Base-by-base conservation (phyloP, 2,113 vertebrate genomes). In the Perca flavescens region DNA sequence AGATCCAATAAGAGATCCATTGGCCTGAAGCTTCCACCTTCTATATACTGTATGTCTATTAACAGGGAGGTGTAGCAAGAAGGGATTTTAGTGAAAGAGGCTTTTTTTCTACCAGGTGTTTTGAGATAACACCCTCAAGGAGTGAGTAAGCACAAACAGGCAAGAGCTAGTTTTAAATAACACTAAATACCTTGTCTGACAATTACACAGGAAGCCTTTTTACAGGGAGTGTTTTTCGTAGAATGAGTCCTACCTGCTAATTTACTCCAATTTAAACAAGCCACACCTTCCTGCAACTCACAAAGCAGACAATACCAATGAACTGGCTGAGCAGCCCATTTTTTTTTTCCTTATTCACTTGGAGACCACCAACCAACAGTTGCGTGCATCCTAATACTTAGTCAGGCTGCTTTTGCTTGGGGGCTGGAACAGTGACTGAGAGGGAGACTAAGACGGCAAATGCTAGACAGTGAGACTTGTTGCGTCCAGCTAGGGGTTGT, bases 401-500 rank as follows among this genome's bases (percentile, higher is more conserved):
- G 43, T 80, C 74, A 40, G 31, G 3, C 56, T 61, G 56, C 73
- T 64, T 87, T 80, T 74, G 76, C 85, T 74, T 0, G 5, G 36
- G 56, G 77, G 73, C 60, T 71, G 62, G 62, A 74, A 61, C 40
- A 64, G 46, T 74, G 71, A 68, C 75, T 43, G 43, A 69, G 74
- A 79, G 34, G 52, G 79, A 69, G 52, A 64, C 13, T 52, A 4
- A 40, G 65, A 64, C 4, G 15, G 25, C 57, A n/a, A 73, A 64
- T 6, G 53, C 21, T 12, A 77, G 83, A 80, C 19, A 56, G 60
- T 16, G 85, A 82, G 78, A 87, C 86, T 88, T 90, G 87, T 92
- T 92, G 83, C 76, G 5, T 75, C 73, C 75, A 68, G 80, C 68
- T 2, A 46, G 43, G 25, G 81, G 60, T 82, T 66, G 74, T 86